These are phyloP conservation scores for Lysiphlebus fabarum DNA, from an alignment of 1,140 invertebrate species.

Conservation along the genomic window DNA sequence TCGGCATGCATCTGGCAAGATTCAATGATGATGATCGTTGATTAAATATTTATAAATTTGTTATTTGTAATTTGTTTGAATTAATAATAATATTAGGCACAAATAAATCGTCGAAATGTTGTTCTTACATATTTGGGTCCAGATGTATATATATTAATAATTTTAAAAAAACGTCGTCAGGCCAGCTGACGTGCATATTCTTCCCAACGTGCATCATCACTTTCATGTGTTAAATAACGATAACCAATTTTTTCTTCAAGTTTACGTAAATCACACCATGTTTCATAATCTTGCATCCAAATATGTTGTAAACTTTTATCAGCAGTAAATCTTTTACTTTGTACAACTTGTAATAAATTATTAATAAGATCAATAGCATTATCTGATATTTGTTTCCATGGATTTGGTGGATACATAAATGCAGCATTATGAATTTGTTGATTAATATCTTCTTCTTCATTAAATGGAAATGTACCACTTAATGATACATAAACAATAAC, in stretches of 20 bases:
- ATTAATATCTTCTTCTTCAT: constrained; percentile 99
- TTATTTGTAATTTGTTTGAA: too few species aligned
- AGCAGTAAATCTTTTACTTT: constrained; percentile 93
- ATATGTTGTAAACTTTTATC: constrained; percentile 93
- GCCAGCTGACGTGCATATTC: constrained; percentile 49
- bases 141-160: constrained; percentile 41
- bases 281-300: constrained; percentile 96
- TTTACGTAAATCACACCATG: constrained; percentile 89
- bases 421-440: constrained; percentile 99
- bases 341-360: constrained; percentile 97
- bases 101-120: constrained; percentile 48
- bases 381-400: constrained; percentile 97
- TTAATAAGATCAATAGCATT: constrained; percentile 98
- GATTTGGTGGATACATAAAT: constrained; percentile 98
- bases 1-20: too few species aligned
- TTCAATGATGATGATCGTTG: too few species aligned
- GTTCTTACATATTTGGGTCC: constrained; percentile 47
- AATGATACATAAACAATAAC: constrained; percentile 97
- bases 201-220: constrained; percentile 91
- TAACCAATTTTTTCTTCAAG: constrained; percentile 79
- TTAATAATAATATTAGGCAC: constrained; percentile 38
- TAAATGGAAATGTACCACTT: constrained; percentile 97
- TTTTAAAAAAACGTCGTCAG: constrained; percentile 46
- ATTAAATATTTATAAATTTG: too few species aligned
- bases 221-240: constrained; percentile 93